phyloP scores from a whole-genome alignment of 2,888 invertebrate species.

The Amiota minor region DNA sequence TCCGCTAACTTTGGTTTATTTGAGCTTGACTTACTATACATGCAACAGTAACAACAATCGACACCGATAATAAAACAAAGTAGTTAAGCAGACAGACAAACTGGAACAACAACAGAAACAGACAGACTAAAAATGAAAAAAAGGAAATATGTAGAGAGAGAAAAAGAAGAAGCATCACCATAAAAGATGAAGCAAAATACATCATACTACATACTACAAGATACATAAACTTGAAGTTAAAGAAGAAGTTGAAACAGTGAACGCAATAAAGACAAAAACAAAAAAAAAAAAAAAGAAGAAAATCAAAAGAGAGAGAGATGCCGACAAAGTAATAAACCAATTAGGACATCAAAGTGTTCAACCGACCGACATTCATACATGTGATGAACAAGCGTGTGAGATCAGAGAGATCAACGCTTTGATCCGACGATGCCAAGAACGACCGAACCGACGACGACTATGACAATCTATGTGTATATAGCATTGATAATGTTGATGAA shows the following conservation, averaged over 20 bases:
- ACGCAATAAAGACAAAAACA: conserved; percentile 57
- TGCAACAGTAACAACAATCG: neutral
- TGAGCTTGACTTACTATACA: conserved; percentile 1
- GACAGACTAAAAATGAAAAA: neutral
- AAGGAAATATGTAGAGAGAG: neutral
- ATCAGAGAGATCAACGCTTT: conserved; percentile 64
- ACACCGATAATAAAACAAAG: conserved; percentile 26
- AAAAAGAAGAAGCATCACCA: too few relatives aligned
- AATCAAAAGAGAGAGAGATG: conserved; percentile 61
- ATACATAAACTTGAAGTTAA: neutral
- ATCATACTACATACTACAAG: too few relatives aligned
- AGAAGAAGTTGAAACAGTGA: neutral
- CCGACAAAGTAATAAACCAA: conserved; percentile 73
- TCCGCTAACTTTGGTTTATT: neutral
- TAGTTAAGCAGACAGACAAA: conserved; percentile 22
- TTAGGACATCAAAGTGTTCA: conserved; percentile 71
- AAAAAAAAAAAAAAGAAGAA: conserved; percentile 49
- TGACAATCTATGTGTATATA: neutral
- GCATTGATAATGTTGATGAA: neutral
- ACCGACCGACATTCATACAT: conserved; percentile 62
- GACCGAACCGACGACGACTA: neutral
- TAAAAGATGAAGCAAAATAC: too few relatives aligned
- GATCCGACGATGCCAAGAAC: conserved; percentile 55
- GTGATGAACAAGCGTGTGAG: conserved; percentile 39
- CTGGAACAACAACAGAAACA: neutral